These are phyloP conservation scores for Phragmatobia fuliginosa DNA, from an alignment of 2,888 invertebrate species.

Conservation along the genomic window DNA sequence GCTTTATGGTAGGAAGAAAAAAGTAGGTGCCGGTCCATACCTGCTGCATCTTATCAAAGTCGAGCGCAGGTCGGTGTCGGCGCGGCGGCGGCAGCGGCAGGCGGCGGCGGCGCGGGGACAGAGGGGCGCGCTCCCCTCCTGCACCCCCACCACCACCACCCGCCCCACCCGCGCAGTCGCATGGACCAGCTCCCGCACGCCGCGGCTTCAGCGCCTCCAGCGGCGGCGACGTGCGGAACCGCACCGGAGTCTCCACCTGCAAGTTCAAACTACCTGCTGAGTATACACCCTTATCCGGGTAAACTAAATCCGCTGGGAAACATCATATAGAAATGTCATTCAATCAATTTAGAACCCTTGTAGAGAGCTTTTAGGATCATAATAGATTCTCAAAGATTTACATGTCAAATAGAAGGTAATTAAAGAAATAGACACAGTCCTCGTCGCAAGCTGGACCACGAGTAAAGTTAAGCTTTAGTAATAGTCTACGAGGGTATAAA, in stretches of 20 bases:
- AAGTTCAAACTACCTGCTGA: constrained; percentile 35
- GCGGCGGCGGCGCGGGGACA: constrained; percentile 82
- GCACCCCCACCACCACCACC: constrained; percentile 75
- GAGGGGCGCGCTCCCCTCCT: constrained; percentile 67
- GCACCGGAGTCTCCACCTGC: constrained; percentile 92
- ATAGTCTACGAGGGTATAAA: not conserved
- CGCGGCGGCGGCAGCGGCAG: constrained; percentile 74
- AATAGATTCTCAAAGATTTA: not conserved
- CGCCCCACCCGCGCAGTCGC: constrained; percentile 81
- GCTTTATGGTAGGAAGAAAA: not conserved
- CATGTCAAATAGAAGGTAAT: not conserved
- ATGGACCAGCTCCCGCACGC: constrained; percentile 74
- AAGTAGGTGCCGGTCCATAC: constrained; percentile 76
- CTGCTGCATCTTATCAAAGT: constrained; percentile 99
- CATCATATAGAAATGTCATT: not conserved
- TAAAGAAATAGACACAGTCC: not conserved
- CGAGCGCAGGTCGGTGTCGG: constrained; percentile 94
- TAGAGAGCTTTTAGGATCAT: not conserved
- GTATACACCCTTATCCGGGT: not conserved
- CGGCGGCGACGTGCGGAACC: constrained; percentile 96
- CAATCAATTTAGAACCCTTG: not conserved
- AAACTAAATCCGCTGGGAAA: not conserved
- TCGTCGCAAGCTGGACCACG: not conserved
- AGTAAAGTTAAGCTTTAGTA: not conserved
- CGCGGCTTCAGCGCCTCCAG: constrained; percentile 94